Base-by-base conservation (phyloP, 2,797 vertebrate genomes). In the Anguilla marmorata region DNA sequence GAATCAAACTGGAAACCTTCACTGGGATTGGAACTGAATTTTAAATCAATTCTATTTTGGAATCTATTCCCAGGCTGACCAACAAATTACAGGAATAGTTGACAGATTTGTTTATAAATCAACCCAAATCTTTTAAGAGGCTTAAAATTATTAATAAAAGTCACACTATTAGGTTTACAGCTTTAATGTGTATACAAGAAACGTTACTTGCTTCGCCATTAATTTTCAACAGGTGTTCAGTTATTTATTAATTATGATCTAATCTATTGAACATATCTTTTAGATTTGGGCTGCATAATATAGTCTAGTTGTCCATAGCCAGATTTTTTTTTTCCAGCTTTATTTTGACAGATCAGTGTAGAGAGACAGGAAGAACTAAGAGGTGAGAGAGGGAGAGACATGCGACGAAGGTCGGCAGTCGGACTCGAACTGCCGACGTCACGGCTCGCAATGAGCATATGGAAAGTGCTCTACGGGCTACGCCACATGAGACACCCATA, bases 11-110 rank as follows among this genome's bases (percentile, higher is more conserved):
- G 74, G 74, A 79, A 21, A 16, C 74, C 74, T 72, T 72, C 7
- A 12, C 11, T 79, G 33, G 33, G 16, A 45, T 2, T 41, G 74
- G 37, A 45, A 41, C 41, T 52, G 48, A 69, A 69, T 87, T 84
- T 63, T 85, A 41, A 72, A 84, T 88, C 80, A 33, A 54, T 48
- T 88, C 52, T 85, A 66, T 83, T 88, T 88, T 52, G 48, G 60
- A 88, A 48, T 30, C 6, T 63, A 84, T 74, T 88, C 60, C 60
- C 50, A 74, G 54, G 48, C 45, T 88, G 45, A 85, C 58, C 41
- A 27, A 56, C 27, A 84, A 54, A 85, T 30, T 72, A 63, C 48
- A 84, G 80, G 72, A 72, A 52, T 48, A 8, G 45, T n/a, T 14
- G 50, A 69, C 6, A 69, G 1, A 82, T 41, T 76, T 19, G 45